These are phyloP conservation scores for Octonoba sinensis DNA, from an alignment of 2,888 invertebrate genomes.

Conservation along the genomic window DNA sequence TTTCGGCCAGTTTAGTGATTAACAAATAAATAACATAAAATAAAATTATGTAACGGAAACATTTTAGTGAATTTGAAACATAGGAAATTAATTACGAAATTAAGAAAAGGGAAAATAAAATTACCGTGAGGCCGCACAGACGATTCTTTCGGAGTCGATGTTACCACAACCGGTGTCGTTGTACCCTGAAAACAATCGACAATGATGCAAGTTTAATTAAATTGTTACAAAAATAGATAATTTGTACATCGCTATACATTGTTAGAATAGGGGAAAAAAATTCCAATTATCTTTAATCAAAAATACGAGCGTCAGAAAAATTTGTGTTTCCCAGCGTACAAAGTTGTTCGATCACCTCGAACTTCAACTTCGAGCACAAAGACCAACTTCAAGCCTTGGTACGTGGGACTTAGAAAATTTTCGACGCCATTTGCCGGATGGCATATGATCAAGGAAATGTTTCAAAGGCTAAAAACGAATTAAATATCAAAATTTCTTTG, in stretches of 20 bases:
- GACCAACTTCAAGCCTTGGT: slow-evolving; percentile 3
- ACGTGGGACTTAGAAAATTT: slow-evolving; percentile 64
- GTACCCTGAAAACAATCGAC: slow-evolving; percentile 57
- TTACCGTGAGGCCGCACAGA: slow-evolving; percentile 47
- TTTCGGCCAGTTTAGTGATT: no score
- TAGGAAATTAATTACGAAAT: not conserved
- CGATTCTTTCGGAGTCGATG: slow-evolving; percentile 48
- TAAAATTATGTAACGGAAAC: not conserved
- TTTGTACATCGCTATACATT: not conserved
- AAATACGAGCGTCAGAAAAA: no score
- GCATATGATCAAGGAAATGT: not conserved
- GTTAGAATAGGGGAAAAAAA: not conserved
- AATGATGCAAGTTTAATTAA: slow-evolving; percentile 24
- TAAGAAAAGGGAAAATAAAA: slow-evolving; percentile 1
- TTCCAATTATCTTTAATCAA: not conserved
- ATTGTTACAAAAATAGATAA: not conserved
- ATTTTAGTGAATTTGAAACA: not conserved
- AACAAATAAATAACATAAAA: no score
- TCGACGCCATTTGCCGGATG: slow-evolving; percentile 62
- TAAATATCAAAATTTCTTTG: not conserved
- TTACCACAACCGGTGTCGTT: slow-evolving; percentile 57
- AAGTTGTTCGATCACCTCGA: no score
- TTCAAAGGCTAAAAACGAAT: not conserved
- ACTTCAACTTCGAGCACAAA: not conserved
- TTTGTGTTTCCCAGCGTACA: no score